These are phyloP conservation scores for Drosophila histrio DNA, from an alignment of 2,888 invertebrate species.

Conservation along the genomic window DNA sequence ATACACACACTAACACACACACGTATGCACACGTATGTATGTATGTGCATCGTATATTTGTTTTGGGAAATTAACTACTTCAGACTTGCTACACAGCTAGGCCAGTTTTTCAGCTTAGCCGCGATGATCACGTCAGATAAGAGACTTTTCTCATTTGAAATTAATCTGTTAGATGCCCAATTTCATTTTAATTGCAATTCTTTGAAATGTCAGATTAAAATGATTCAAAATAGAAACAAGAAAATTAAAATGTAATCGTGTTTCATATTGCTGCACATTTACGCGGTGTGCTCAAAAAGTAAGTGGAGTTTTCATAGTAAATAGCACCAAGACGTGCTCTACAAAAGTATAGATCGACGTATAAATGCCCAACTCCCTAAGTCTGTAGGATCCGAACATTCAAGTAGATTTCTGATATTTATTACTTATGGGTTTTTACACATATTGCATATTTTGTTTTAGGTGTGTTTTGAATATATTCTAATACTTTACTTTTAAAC, in stretches of 20 bases:
- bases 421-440: too few relatives aligned
- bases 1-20: background rate
- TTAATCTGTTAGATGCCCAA: constrained; percentile 49
- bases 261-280: background rate
- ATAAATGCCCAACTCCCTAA: background rate
- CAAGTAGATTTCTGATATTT: background rate
- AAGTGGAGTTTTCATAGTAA: background rate
- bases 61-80: constrained; percentile 31
- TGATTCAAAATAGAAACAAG: constrained; percentile 36
- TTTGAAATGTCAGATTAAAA: constrained; percentile 42
- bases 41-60: constrained; percentile 26
- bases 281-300: constrained; percentile 3
- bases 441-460: too few relatives aligned
- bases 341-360: background rate
- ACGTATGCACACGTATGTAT: background rate
- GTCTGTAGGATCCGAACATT: background rate
- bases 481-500: too few relatives aligned
- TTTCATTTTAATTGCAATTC: constrained; percentile 65
- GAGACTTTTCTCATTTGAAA: constrained; percentile 37
- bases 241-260: constrained; percentile 14
- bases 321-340: background rate
- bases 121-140: constrained; percentile 57
- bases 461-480: too few relatives aligned
- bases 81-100: constrained; percentile 26
- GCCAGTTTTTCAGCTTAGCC: constrained; percentile 52